Conservation (phyloP, 2,113 vertebrate species). For the Sturnira hondurensis region DNA sequence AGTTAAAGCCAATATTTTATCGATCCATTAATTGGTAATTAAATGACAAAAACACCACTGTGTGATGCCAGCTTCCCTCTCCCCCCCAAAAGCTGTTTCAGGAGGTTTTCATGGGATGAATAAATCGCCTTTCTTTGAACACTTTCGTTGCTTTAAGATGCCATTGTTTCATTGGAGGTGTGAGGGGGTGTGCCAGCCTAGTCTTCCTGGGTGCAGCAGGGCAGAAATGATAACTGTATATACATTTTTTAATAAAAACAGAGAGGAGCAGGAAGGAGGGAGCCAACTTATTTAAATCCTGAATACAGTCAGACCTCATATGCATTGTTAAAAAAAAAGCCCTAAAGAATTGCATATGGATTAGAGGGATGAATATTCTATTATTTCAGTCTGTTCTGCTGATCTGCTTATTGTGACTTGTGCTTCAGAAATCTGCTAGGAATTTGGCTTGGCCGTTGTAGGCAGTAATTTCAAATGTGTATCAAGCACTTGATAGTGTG, state of each 20-base stretch:
- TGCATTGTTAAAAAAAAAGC: conserved; percentile 90
- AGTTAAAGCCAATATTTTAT: background rate
- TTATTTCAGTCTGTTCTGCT: conserved; percentile 97
- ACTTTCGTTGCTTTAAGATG: conserved; percentile 79
- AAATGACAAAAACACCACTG: conserved; percentile 8
- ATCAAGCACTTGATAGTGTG: conserved; percentile 92
- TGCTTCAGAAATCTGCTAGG: conserved; percentile 89
- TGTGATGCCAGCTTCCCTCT: background rate
- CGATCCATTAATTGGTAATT: conserved; percentile 61
- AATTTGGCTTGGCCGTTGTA: conserved; percentile 86
- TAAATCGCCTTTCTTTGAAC: conserved; percentile 79
- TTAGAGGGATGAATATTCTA: conserved; percentile 99
- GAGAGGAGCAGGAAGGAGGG: conserved; percentile 54
- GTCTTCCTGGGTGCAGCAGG: conserved; percentile 78
- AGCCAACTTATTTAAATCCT: conserved; percentile 91
- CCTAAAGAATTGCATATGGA: conserved; percentile 98
- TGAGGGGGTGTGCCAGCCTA: conserved; percentile 81
- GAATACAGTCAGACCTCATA: conserved; percentile 88
- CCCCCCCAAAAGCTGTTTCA: conserved; percentile 57
- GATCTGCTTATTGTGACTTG: conserved; percentile 94
- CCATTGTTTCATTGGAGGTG: conserved; percentile 82
- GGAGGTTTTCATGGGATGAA: conserved; percentile 71
- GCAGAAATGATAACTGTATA: conserved; percentile 85
- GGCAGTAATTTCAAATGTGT: conserved; percentile 89
- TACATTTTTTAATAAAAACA: conserved; percentile 79